phyloP scores from a whole-genome alignment of 1,140 invertebrate species.

The Olivierus martensii region DNA sequence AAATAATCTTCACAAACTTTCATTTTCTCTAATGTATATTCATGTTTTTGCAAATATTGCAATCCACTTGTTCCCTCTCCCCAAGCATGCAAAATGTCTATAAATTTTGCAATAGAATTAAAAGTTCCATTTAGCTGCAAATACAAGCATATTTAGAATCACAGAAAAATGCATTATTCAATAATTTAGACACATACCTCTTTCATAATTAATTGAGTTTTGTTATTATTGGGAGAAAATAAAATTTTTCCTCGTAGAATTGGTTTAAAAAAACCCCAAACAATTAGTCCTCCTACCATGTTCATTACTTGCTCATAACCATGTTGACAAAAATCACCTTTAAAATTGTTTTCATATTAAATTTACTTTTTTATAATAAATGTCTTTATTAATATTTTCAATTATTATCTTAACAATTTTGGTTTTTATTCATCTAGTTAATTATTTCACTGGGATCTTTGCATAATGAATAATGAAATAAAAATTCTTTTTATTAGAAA shows the following conservation, averaged over 20 bases:
- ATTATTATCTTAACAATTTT: too few relatives aligned
- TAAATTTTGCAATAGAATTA: constrained; percentile 22
- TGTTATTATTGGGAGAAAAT: constrained; percentile 28
- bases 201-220: constrained; percentile 25
- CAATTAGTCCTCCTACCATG: constrained; percentile 25
- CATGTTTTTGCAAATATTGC: constrained; percentile 18
- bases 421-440: too few relatives aligned
- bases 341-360: too few relatives aligned
- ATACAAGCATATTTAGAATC: neutral
- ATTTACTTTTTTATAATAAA: too few relatives aligned
- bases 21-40: constrained; percentile 5
- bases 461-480: too few relatives aligned
- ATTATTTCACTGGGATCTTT: too few relatives aligned
- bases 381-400: too few relatives aligned
- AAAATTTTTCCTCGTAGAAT: constrained; percentile 33
- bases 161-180: neutral
- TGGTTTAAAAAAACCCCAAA: constrained; percentile 35
- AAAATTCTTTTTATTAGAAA: too few relatives aligned
- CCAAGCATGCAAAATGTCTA: constrained; percentile 24
- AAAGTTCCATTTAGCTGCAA: constrained; percentile 25
- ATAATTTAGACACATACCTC: neutral
- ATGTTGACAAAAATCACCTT: constrained; percentile 28
- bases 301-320: constrained; percentile 27
- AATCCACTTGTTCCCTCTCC: constrained; percentile 22
- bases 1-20: neutral